Conservation (phyloP, 2,888 invertebrate species). For the Philaethria dido region DNA sequence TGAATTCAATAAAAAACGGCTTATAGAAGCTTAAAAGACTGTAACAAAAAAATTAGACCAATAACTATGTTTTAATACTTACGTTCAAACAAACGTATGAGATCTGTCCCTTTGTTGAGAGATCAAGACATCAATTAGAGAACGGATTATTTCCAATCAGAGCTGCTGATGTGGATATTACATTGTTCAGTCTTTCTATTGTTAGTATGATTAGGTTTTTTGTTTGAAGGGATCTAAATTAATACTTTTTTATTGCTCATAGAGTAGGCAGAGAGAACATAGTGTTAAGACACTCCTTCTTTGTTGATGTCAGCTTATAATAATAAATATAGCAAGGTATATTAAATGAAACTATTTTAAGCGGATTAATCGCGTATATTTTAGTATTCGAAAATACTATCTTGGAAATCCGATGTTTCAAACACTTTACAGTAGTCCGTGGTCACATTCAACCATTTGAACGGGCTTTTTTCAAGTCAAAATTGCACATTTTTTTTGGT, state of each 20-base stretch:
- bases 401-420: too few relatives aligned
- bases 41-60: background rate
- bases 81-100: constrained; percentile 15
- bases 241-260: background rate
- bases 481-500: too few relatives aligned
- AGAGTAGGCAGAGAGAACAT: too few relatives aligned
- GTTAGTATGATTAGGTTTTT: constrained; percentile 11
- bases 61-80: background rate
- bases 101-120: constrained; percentile 32
- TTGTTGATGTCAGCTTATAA: too few relatives aligned
- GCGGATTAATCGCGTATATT: too few relatives aligned
- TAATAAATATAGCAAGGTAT: too few relatives aligned
- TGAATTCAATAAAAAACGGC: background rate
- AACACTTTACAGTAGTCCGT: too few relatives aligned
- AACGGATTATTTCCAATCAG: constrained; percentile 35
- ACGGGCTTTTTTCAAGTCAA: too few relatives aligned
- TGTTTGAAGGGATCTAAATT: constrained; percentile 13
- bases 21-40: background rate
- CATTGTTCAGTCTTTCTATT: constrained; percentile 26
- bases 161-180: constrained; percentile 31
- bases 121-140: constrained; percentile 38
- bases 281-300: too few relatives aligned
- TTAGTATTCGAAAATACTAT: too few relatives aligned
- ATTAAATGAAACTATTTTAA: too few relatives aligned
- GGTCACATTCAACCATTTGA: too few relatives aligned